phyloP scores from a whole-genome alignment of 2,888 invertebrate genomes.

The Meiosimyza platycephala region DNA sequence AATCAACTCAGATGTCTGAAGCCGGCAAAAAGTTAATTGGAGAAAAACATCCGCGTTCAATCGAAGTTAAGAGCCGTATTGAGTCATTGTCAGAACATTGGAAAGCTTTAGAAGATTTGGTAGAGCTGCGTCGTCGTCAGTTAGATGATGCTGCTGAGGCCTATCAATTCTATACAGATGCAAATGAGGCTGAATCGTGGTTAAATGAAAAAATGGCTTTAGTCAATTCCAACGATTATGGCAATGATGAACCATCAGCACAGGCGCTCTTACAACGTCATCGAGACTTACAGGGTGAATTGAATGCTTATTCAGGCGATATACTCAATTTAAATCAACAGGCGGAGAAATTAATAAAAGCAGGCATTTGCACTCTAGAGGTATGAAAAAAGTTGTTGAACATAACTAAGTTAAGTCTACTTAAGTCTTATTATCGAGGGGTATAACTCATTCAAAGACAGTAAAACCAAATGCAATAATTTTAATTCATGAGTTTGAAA shows the following conservation, averaged over 20 bases:
- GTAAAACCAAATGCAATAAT: no score
- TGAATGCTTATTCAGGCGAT: slow-evolving; percentile 89
- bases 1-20: slow-evolving; percentile 77
- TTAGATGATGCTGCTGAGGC: slow-evolving; percentile 91
- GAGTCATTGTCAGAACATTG: slow-evolving; percentile 85
- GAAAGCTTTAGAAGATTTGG: slow-evolving; percentile 87
- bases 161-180: slow-evolving; percentile 97
- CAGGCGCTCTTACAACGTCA: slow-evolving; percentile 89
- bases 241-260: slow-evolving; percentile 91
- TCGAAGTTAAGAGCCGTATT: slow-evolving; percentile 84
- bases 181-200: slow-evolving; percentile 98
- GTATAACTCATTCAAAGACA: no score
- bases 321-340: slow-evolving; percentile 83
- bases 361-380: slow-evolving; percentile 75
- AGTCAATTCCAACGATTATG: slow-evolving; percentile 89
- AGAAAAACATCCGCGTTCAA: slow-evolving; percentile 83
- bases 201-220: slow-evolving; percentile 95
- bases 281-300: slow-evolving; percentile 86
- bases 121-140: slow-evolving; percentile 78
- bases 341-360: slow-evolving; percentile 79
- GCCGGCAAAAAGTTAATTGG: slow-evolving; percentile 79
- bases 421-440: not conserved
- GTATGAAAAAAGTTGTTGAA: slow-evolving; percentile 35
- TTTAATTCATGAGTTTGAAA: no score
- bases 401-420: no score